phyloP scores from a whole-genome alignment of 92 coral and sea anemone species.

The Nematostella vectensis region DNA sequence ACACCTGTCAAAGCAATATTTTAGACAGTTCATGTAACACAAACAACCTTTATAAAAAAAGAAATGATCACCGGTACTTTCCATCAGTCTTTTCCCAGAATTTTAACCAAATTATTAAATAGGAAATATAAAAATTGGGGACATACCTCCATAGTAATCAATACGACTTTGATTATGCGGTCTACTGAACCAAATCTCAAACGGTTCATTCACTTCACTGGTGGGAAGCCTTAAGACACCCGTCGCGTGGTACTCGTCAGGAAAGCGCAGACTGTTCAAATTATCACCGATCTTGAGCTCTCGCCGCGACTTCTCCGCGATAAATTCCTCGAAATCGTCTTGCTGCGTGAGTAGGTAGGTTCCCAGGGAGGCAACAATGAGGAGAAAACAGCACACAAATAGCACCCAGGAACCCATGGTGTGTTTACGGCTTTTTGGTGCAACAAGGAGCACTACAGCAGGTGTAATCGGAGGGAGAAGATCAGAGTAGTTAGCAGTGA shows the following conservation, averaged over 20 bases:
- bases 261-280: conserved; percentile 62
- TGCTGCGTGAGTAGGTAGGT: conserved; percentile 40
- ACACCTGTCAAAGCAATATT: too few species aligned
- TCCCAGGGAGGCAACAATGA: conserved; percentile 40
- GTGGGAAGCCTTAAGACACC: conserved; percentile 84
- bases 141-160: conserved; percentile 91
- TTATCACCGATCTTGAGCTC: conserved; percentile 49
- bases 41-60: too few species aligned
- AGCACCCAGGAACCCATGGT: conserved; percentile 49
- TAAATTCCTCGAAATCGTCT: conserved; percentile 30
- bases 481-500: neutral
- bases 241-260: conserved; percentile 83
- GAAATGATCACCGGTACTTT: too few species aligned
- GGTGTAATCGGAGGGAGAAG: neutral
- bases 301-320: conserved; percentile 32
- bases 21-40: too few species aligned
- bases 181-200: conserved; percentile 84
- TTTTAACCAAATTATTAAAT: too few species aligned
- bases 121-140: too few species aligned
- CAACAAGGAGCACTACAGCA: too few species aligned
- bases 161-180: conserved; percentile 65
- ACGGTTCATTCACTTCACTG: conserved; percentile 81
- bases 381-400: conserved; percentile 33
- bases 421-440: too few species aligned
- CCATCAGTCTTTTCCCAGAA: too few species aligned